Conservation (phyloP, 2,797 vertebrate species). For the Spheniscus humboldti region DNA sequence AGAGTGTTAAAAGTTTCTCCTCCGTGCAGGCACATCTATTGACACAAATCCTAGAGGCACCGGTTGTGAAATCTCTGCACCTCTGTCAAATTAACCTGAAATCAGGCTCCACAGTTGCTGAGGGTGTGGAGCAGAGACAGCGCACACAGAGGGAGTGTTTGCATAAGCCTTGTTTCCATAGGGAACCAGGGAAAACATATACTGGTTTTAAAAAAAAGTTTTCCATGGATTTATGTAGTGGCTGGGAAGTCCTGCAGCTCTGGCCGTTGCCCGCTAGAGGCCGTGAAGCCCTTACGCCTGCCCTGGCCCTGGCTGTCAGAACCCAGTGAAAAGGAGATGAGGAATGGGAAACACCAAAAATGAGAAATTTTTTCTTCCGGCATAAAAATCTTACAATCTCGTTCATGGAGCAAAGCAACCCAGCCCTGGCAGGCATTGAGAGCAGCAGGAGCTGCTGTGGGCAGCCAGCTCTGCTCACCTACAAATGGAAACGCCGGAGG, state of each 20-base stretch:
- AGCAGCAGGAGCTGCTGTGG: not conserved
- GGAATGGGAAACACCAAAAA: not conserved
- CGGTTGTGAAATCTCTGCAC: not conserved
- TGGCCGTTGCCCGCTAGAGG: conserved; percentile 67
- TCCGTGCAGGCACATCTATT: not conserved
- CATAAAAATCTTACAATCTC: not conserved
- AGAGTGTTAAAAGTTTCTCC: not conserved
- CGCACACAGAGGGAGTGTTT: not conserved
- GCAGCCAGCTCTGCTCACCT: not conserved
- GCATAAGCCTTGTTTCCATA: not conserved
- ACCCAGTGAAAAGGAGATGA: not conserved
- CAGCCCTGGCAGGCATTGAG: not conserved
- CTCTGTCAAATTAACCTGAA: not conserved
- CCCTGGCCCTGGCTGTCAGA: not conserved
- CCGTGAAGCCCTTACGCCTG: conserved; percentile 67
- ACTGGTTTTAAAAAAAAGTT: not conserved
- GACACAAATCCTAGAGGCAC: not conserved
- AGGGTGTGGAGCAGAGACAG: not conserved
- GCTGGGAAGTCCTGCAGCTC: conserved; percentile 53
- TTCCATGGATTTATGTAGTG: not conserved
- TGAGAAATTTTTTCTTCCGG: not conserved
- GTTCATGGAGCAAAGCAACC: not conserved
- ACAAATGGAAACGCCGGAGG: not conserved
- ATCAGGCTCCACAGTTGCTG: not conserved
- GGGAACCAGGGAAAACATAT: not conserved